These are phyloP conservation scores for Drosophila dunni DNA, from an alignment of 1,140 invertebrate species.

Conservation along the genomic window DNA sequence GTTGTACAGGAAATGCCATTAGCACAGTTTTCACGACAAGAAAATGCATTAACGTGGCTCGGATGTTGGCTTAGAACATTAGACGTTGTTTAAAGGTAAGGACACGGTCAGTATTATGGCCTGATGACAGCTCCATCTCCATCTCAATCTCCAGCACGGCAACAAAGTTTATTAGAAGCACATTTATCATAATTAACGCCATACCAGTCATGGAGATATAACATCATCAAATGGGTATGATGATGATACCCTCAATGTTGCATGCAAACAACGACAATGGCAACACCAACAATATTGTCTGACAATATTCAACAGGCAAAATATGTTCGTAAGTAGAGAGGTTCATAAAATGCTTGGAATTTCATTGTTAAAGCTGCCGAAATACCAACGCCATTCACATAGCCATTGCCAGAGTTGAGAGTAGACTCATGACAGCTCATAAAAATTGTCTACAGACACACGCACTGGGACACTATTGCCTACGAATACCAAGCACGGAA, in stretches of 20 bases:
- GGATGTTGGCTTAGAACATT: slow-evolving; percentile 19
- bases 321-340: slow-evolving; percentile 10
- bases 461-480: slow-evolving; percentile 9
- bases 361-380: slow-evolving; percentile 61
- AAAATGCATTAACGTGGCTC: slow-evolving; percentile 65
- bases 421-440: slow-evolving; percentile 52
- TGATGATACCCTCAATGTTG: slow-evolving; percentile 9
- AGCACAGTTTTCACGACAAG: slow-evolving; percentile 57
- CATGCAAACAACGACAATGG: slow-evolving; percentile 3
- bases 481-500: slow-evolving; percentile 1
- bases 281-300: slow-evolving; percentile 6
- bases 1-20: slow-evolving; percentile 71
- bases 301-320: slow-evolving; percentile 66
- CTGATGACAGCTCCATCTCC: slow-evolving; percentile 32
- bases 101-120: slow-evolving; percentile 16
- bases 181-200: slow-evolving; percentile 77
- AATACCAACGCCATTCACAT: slow-evolving; percentile 18
- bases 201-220: slow-evolving; percentile 20
- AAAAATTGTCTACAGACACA: slow-evolving; percentile 63
- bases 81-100: neutral
- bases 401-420: slow-evolving; percentile 1
- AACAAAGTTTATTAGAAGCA: slow-evolving; percentile 64
- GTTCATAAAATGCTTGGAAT: slow-evolving; percentile 62
- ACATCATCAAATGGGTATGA: slow-evolving; percentile 1
- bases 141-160: slow-evolving; percentile 1